These are phyloP conservation scores for Potamarius usumacintae DNA, from an alignment of 2,113 vertebrate genomes.

Conservation along the genomic window DNA sequence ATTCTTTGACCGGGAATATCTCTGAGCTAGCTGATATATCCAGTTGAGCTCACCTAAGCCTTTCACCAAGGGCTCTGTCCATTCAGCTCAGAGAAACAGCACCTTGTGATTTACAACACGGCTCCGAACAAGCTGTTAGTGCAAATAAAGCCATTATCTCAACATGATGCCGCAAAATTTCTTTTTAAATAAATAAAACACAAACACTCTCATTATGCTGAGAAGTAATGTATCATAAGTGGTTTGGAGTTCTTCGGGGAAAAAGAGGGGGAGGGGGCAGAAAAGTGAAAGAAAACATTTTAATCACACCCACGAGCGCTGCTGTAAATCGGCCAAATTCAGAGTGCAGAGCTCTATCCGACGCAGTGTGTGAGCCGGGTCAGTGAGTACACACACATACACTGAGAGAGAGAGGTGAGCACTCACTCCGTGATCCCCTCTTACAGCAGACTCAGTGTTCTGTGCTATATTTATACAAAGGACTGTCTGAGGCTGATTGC, in stretches of 20 bases:
- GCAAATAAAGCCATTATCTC: constrained; percentile 57
- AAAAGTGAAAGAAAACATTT: constrained; percentile 52
- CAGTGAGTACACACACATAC: constrained; percentile 26
- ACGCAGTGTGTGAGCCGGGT: constrained; percentile 1
- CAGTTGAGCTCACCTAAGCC: constrained; percentile 41
- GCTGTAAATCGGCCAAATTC: constrained; percentile 24
- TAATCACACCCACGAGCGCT: constrained; percentile 52
- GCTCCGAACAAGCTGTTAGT: constrained; percentile 54
- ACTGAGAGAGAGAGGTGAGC: not conserved
- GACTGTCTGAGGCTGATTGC: not conserved
- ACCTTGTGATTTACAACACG: constrained; percentile 53
- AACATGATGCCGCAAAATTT: constrained; percentile 51
- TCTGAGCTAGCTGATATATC: constrained; percentile 6
- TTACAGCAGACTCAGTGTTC: constrained; percentile 3
- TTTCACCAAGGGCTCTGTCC: constrained; percentile 31
- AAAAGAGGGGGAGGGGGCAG: not conserved
- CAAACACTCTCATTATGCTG: constrained; percentile 50
- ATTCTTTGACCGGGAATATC: constrained; percentile 14
- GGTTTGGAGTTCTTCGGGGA: constrained; percentile 43
- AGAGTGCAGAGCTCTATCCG: not conserved
- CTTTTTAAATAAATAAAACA: constrained; percentile 54
- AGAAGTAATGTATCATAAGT: constrained; percentile 47
- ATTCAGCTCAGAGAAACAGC: constrained; percentile 33
- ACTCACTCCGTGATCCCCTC: constrained; percentile 10
- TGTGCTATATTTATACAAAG: constrained; percentile 12